Evolutionary conservation across 35 echinoderm and acorn worm genomes (phyloP).

Genomic region (Eucidaris tribuloides): DNA sequence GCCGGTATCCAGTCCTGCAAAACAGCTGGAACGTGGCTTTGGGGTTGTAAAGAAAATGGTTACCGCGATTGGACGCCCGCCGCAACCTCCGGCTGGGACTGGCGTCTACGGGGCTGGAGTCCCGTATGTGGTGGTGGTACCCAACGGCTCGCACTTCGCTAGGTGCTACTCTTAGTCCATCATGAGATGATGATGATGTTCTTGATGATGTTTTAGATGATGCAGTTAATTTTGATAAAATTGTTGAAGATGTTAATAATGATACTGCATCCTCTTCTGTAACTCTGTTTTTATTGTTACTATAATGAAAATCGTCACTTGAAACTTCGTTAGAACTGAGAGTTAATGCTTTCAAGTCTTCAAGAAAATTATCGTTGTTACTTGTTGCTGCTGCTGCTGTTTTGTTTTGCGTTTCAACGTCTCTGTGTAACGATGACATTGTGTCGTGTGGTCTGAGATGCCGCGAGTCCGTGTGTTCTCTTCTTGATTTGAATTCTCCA

Average conservation of each 20-base stretch:
- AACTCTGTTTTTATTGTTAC: neutral
- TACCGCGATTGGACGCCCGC: neutral
- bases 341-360: too few relatives aligned
- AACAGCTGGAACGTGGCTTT: conserved; percentile 1
- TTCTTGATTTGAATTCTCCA: neutral
- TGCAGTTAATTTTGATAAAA: conserved; percentile 13
- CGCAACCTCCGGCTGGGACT: conserved; percentile 1
- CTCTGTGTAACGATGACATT: conserved; percentile 8
- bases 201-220: neutral
- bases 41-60: neutral
- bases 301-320: too few relatives aligned
- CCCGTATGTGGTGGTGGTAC: conserved; percentile 4
- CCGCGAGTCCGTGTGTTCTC: conserved; percentile 3
- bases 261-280: neutral
- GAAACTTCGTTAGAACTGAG: too few relatives aligned
- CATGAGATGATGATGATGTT: neutral
- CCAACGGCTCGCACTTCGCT: neutral
- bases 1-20: neutral
- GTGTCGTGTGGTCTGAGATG: neutral
- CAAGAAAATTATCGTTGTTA: too few relatives aligned
- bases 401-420: too few relatives aligned
- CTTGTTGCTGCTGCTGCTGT: too few relatives aligned
- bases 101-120: neutral
- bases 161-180: neutral
- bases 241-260: neutral